Evolutionary conservation across 2,113 vertebrate genomes (phyloP).

Genomic region (Bettongia penicillata): DNA sequence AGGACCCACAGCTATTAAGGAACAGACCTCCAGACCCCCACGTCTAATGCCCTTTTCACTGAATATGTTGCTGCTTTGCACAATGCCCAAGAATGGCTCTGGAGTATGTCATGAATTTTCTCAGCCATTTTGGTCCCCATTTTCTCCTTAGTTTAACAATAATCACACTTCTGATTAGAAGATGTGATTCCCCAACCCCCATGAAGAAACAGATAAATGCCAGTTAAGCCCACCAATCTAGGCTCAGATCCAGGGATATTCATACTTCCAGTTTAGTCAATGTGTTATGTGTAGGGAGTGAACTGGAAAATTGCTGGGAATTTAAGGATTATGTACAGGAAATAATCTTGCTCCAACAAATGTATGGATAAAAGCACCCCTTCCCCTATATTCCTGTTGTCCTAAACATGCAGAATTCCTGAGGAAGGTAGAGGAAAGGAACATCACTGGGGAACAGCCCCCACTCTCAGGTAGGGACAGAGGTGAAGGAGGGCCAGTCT

Average conservation of each 20-base stretch:
- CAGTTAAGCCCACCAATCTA: background rate
- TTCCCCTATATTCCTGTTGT: background rate
- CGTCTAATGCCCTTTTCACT: background rate
- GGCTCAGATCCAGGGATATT: no score
- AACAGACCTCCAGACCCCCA: background rate
- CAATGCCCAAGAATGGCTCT: background rate
- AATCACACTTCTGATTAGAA: background rate
- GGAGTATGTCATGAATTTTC: background rate
- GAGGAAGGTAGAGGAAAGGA: background rate
- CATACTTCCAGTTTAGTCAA: background rate
- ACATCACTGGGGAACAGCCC: no score
- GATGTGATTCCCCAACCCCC: background rate
- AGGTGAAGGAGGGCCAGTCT: fast-evolving
- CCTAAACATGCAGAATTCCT: background rate
- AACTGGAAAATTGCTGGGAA: background rate
- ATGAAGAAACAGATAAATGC: background rate
- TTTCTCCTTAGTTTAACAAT: background rate
- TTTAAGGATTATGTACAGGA: background rate
- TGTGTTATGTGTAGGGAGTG: background rate
- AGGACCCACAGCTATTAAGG: background rate
- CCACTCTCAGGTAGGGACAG: background rate
- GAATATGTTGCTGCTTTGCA: background rate
- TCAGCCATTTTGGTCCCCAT: background rate
- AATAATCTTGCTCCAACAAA: background rate
- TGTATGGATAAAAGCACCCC: background rate